Evolutionary conservation across 2,113 vertebrate genomes (phyloP).

Genomic region (Antechinus stuartii): DNA sequence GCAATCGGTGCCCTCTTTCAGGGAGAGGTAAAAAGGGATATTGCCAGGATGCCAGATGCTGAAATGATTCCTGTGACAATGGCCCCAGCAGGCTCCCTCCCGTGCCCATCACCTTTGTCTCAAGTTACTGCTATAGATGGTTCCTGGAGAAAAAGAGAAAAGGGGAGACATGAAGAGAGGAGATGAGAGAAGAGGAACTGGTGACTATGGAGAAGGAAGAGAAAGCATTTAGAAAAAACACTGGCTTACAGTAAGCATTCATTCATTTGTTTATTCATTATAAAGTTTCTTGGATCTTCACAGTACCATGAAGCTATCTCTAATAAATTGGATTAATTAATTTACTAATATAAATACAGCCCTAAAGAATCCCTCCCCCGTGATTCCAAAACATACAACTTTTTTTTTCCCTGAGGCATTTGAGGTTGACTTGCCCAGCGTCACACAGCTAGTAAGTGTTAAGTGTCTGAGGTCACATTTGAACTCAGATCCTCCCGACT

Average conservation of each 20-base stretch:
- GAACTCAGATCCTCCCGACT: too few relatives aligned
- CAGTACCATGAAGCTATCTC: background rate
- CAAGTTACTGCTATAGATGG: background rate
- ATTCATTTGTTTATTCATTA: background rate
- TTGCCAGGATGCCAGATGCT: background rate
- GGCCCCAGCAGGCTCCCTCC: background rate
- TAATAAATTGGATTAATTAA: background rate
- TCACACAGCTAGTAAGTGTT: too few relatives aligned
- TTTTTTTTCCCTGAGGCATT: too few relatives aligned
- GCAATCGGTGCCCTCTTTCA: background rate
- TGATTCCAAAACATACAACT: conserved; percentile 1
- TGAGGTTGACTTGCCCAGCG: too few relatives aligned
- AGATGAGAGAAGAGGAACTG: background rate
- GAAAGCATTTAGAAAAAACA: background rate
- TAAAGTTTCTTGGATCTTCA: background rate
- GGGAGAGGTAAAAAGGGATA: background rate
- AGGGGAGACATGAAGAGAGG: background rate
- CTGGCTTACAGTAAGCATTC: background rate
- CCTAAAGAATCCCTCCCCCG: background rate
- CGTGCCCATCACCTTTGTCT: background rate
- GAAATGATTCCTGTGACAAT: background rate
- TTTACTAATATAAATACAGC: background rate
- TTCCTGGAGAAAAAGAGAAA: background rate
- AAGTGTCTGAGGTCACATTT: too few relatives aligned
- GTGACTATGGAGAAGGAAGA: background rate